Evolutionary conservation across 2,797 vertebrate genomes (phyloP).

Genomic region (Oreochromis grahami): DNA sequence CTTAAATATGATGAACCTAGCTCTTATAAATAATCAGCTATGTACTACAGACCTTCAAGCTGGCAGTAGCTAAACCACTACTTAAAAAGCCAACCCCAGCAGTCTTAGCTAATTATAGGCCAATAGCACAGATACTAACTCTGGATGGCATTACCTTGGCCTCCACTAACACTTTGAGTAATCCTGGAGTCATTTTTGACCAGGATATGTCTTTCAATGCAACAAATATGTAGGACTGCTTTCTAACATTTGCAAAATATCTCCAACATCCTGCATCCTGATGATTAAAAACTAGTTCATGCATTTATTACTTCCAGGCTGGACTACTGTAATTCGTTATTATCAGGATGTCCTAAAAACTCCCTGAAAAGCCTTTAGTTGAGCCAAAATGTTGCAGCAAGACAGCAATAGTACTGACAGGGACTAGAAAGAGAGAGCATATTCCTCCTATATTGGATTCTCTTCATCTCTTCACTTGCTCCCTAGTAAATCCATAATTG

Average conservation of each 20-base stretch:
- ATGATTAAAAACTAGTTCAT: neutral
- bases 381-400: neutral
- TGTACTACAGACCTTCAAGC: neutral
- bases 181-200: fast-evolving
- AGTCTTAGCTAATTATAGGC: neutral
- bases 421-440: fast-evolving
- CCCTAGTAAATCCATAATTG: too few species aligned
- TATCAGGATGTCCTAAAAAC: neutral
- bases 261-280: neutral
- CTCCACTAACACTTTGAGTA: neutral
- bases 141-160: neutral
- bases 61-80: neutral
- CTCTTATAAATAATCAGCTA: neutral
- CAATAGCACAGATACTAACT: neutral
- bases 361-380: neutral
- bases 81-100: neutral
- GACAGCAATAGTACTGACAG: neutral
- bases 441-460: too few species aligned
- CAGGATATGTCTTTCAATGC: neutral
- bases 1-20: neutral
- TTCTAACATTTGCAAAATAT: fast-evolving
- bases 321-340: neutral
- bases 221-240: neutral
- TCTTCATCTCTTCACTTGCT: too few species aligned
- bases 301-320: fast-evolving